phyloP scores from a whole-genome alignment of 2,113 vertebrate species.

The Machaerirhynchus nigripectus region DNA sequence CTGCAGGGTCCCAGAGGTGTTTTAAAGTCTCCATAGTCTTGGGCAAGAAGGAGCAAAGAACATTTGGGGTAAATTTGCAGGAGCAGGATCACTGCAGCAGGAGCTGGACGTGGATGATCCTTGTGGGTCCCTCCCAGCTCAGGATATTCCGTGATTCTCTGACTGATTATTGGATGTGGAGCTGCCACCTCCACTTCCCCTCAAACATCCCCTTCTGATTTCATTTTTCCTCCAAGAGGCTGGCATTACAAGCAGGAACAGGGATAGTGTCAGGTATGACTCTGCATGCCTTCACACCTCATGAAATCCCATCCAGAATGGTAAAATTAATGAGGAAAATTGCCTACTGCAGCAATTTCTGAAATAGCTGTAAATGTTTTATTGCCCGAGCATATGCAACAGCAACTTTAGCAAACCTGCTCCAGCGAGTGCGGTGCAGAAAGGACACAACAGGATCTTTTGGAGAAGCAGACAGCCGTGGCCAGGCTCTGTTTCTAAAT shows the following conservation, averaged over 20 bases:
- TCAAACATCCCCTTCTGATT: not conserved
- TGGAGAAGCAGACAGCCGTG: not conserved
- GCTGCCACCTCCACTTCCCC: not conserved
- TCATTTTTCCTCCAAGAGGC: not conserved
- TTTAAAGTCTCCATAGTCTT: not conserved
- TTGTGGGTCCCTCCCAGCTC: not conserved
- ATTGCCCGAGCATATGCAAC: not conserved
- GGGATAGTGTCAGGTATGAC: not conserved
- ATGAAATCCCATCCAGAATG: not conserved
- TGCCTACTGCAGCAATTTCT: constrained; percentile 2
- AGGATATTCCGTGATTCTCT: not conserved
- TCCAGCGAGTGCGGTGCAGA: not conserved
- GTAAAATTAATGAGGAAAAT: constrained; percentile 24
- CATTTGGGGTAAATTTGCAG: not conserved
- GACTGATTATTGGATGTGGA: not conserved
- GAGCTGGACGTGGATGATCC: not conserved
- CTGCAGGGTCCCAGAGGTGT: not conserved
- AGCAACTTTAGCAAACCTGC: not conserved
- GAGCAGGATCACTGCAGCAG: not conserved
- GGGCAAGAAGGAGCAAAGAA: not conserved
- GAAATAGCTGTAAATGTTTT: not conserved
- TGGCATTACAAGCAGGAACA: not conserved
- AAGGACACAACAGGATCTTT: not conserved
- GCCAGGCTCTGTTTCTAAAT: not conserved
- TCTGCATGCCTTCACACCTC: constrained; percentile 7